Evolutionary conservation across 1,140 invertebrate genomes (phyloP).

Genomic region (Bursaphelenchus mucronatus): DNA sequence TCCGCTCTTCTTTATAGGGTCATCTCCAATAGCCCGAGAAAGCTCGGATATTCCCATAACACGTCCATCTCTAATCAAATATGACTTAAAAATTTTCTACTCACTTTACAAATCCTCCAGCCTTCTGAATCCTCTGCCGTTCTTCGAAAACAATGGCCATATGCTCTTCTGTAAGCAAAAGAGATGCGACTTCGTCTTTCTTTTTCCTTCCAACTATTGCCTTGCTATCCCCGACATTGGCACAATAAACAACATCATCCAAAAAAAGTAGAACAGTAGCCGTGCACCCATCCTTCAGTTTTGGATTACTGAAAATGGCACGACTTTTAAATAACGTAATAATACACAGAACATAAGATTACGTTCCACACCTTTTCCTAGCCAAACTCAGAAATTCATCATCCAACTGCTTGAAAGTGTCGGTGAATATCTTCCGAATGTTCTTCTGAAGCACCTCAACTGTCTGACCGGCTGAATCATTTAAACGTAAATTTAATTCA

Average conservation of each 20-base stretch:
- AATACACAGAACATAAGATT: background rate
- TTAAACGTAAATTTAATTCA: constrained; percentile 19
- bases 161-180: constrained; percentile 64
- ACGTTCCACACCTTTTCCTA: constrained; percentile 58
- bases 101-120: constrained; percentile 64
- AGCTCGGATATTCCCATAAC: constrained; percentile 65
- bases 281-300: constrained; percentile 66
- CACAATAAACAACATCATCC: constrained; percentile 63
- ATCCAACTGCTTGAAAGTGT: constrained; percentile 65
- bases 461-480: constrained; percentile 15
- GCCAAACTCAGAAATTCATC: constrained; percentile 65
- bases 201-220: constrained; percentile 64
- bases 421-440: constrained; percentile 63
- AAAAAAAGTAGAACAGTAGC: constrained; percentile 62
- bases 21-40: constrained; percentile 65
- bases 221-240: constrained; percentile 65
- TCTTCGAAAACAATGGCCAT: constrained; percentile 64
- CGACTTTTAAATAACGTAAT: background rate
- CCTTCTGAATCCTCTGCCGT: constrained; percentile 64
- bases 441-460: constrained; percentile 61
- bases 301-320: constrained; percentile 61
- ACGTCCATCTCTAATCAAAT: constrained; percentile 62
- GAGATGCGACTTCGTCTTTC: constrained; percentile 53
- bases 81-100: constrained; percentile 21
- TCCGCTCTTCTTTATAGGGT: constrained; percentile 64